Evolutionary conservation across 2,113 vertebrate genomes (phyloP).

Genomic region (Tylochromis polylepis): DNA sequence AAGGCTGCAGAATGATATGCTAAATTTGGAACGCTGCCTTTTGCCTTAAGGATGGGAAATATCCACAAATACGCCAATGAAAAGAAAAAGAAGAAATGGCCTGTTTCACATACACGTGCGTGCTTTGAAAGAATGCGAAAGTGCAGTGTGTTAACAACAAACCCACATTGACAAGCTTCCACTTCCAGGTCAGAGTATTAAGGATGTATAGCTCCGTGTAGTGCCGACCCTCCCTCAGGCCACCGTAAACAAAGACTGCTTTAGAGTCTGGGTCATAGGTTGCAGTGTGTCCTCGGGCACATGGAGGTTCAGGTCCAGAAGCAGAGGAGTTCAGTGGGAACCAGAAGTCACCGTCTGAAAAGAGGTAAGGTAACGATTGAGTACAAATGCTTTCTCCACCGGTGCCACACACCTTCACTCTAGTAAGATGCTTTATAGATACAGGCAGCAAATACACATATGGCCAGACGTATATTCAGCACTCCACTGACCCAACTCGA

Average conservation of each 20-base stretch:
- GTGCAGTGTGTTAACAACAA: not conserved
- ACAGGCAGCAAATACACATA: not conserved
- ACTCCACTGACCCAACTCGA: slow-evolving; percentile 78
- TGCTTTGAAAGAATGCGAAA: not conserved
- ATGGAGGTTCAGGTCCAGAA: slow-evolving; percentile 49
- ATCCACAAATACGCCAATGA: not conserved
- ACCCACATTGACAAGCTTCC: slow-evolving; percentile 81
- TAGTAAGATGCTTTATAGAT: not conserved
- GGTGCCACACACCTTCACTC: not conserved
- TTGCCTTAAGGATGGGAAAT: slow-evolving; percentile 67
- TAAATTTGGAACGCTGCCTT: slow-evolving; percentile 78
- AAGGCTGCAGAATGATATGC: slow-evolving; percentile 80
- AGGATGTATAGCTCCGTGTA: slow-evolving; percentile 77
- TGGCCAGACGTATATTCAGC: not conserved
- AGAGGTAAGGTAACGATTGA: not conserved
- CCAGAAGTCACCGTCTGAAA: slow-evolving; percentile 83
- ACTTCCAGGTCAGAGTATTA: slow-evolving; percentile 84
- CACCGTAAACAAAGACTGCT: slow-evolving; percentile 80
- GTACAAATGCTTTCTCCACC: not conserved
- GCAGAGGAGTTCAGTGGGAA: slow-evolving; percentile 74
- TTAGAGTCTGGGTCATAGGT: slow-evolving; percentile 84
- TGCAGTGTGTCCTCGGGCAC: slow-evolving; percentile 78
- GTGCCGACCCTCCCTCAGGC: slow-evolving; percentile 72
- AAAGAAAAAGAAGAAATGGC: not conserved
- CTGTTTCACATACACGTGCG: not conserved